A percentile compares a stretch with the other conserved stretches of the same genome.
Conservation (phyloP, 2,888 invertebrate genomes). For the Agrochola litura region DNA sequence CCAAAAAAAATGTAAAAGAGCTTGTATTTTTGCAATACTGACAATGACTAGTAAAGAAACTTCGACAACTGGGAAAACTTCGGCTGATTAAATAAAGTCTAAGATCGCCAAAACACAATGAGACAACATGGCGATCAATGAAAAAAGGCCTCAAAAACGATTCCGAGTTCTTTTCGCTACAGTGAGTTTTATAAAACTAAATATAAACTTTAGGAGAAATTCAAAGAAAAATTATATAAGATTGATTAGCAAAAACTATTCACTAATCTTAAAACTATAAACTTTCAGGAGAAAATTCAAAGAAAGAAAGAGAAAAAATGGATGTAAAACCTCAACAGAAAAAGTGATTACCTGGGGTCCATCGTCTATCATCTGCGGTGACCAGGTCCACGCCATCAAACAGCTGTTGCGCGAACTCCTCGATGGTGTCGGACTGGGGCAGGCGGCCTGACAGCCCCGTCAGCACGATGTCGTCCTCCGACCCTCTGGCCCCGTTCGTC, state of each 20-base stretch:
- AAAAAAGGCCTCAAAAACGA: background rate
- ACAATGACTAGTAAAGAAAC: too few relatives aligned
- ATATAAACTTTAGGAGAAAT: too few relatives aligned
- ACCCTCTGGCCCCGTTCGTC: conserved; percentile 79
- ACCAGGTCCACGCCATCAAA: conserved; percentile 98
- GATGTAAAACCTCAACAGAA: background rate
- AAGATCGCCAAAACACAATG: background rate
- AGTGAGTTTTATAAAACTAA: background rate
- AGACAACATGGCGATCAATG: background rate
- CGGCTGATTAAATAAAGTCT: background rate
- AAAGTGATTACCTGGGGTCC: conserved; percentile 92
- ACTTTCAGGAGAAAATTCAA: background rate
- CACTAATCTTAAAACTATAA: background rate
- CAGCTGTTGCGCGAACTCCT: conserved; percentile 97
- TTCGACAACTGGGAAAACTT: background rate
- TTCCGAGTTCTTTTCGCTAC: background rate
- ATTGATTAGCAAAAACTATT: background rate
- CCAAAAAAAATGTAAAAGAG: too few relatives aligned
- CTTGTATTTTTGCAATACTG: too few relatives aligned
- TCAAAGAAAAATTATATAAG: background rate
- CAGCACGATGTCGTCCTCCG: conserved; percentile 94
- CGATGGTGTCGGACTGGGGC: conserved; percentile 97
- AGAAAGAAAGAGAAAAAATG: background rate
- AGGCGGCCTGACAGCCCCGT: conserved; percentile 96
- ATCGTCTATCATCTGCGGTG: conserved; percentile 97